A percentile compares a stretch with the other conserved stretches of the same genome.
Evolutionary conservation across 2,888 invertebrate species (phyloP).

Genomic region (Orthosia gothica): DNA sequence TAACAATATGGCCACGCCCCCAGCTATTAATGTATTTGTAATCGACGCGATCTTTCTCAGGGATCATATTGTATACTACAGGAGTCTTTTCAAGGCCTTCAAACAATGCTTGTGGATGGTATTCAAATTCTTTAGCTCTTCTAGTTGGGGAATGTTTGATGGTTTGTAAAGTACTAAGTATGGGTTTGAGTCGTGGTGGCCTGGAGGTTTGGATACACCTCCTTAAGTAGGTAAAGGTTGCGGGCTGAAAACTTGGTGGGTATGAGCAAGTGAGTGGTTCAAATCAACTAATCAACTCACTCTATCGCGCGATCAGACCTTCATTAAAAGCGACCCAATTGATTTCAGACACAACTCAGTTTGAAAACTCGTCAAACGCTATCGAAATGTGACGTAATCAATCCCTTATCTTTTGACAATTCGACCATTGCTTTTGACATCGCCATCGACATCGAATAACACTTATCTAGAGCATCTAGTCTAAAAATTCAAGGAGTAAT

Average conservation of each 20-base stretch:
- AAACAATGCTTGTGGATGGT: slow-evolving; percentile 62
- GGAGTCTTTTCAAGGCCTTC: slow-evolving; percentile 79
- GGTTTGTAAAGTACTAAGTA: slow-evolving; percentile 33
- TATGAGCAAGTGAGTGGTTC: not conserved
- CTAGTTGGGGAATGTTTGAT: slow-evolving; percentile 35
- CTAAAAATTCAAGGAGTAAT: no score
- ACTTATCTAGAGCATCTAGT: no score
- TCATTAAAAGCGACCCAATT: no score
- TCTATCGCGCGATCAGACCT: not conserved
- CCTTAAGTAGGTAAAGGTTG: slow-evolving; percentile 13
- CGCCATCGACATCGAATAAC: no score
- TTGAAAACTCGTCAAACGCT: no score
- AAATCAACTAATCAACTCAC: not conserved
- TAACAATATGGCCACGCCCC: slow-evolving; percentile 88
- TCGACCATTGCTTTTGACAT: no score
- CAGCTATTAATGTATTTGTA: slow-evolving; percentile 79
- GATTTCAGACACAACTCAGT: not conserved
- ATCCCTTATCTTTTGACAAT: no score
- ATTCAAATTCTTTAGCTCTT: slow-evolving; percentile 49
- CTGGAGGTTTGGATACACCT: slow-evolving; percentile 9
- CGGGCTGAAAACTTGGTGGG: not conserved
- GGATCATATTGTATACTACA: slow-evolving; percentile 77
- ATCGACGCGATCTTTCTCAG: slow-evolving; percentile 86
- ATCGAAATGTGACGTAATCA: no score
- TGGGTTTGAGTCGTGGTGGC: slow-evolving; percentile 26